Evolutionary conservation across 2,113 vertebrate genomes (phyloP).

Genomic region (Dermatemys mawii): DNA sequence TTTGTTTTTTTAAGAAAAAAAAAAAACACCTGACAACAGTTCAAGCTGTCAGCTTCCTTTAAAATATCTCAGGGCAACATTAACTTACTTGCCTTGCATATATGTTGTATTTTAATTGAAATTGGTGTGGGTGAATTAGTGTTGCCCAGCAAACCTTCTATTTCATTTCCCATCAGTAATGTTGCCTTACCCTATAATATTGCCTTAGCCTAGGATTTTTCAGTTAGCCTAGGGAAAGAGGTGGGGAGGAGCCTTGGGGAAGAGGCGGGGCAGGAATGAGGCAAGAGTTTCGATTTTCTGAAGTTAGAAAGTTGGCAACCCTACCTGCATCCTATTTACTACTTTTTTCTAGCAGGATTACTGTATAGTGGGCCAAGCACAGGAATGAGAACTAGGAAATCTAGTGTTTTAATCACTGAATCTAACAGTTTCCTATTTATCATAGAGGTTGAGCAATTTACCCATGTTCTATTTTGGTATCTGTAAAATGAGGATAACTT

Average conservation of each 20-base stretch:
- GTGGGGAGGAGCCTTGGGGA: no score
- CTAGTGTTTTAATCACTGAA: not conserved
- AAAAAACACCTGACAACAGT: accelerated
- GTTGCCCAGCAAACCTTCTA: conserved; percentile 1
- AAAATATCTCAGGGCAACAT: not conserved
- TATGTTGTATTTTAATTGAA: not conserved
- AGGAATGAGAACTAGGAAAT: not conserved
- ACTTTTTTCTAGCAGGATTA: not conserved
- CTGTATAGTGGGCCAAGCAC: not conserved
- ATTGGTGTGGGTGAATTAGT: not conserved
- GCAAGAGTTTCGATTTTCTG: no score
- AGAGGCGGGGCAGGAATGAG: no score
- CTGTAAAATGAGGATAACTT: not conserved
- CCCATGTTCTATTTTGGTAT: conserved; percentile 5
- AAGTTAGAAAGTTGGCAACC: no score
- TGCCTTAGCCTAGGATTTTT: not conserved
- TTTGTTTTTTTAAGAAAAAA: not conserved
- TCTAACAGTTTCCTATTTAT: not conserved
- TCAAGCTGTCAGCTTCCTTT: not conserved
- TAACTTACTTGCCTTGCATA: not conserved
- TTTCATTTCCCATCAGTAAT: no score
- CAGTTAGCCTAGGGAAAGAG: not conserved
- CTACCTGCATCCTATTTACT: not conserved
- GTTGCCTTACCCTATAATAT: no score
- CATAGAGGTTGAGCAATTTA: no score